Percentiles rank a stretch among this genome's conserved stretches.
These are phyloP conservation scores for Tipula confusa DNA, from an alignment of 2,888 invertebrate genomes.

Conservation along the genomic window DNA sequence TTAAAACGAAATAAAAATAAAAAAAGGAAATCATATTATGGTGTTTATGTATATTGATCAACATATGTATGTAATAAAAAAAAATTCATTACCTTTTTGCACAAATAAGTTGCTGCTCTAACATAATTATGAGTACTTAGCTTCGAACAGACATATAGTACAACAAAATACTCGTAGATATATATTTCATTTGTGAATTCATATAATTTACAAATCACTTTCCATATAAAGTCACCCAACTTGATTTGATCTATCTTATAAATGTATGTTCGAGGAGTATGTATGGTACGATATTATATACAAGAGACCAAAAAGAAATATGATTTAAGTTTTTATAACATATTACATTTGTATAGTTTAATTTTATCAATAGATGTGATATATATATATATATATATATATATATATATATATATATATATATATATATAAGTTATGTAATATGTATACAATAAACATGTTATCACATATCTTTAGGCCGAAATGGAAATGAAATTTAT, in stretches of 20 bases:
- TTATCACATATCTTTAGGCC: background rate
- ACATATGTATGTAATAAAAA: background rate
- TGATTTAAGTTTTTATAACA: background rate
- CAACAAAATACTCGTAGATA: background rate
- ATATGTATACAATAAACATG: background rate
- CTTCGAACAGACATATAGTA: background rate
- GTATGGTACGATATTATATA: background rate
- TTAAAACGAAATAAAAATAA: background rate
- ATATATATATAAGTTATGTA: background rate
- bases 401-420: background rate
- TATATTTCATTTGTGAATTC: background rate
- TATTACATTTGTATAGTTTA: background rate
- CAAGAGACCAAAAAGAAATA: background rate
- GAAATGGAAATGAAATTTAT: background rate
- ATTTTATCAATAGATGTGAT: background rate
- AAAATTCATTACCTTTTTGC: background rate
- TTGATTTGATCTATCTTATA: background rate
- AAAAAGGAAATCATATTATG: background rate
- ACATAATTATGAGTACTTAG: conserved; percentile 15
- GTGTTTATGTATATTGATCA: background rate
- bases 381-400: background rate
- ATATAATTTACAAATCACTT: conserved; percentile 6
- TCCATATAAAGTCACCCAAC: conserved; percentile 25
- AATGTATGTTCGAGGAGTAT: background rate
- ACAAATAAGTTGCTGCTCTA: background rate